Conservation (phyloP, 2,113 vertebrate species). For the Oreocharis arfaki region DNA sequence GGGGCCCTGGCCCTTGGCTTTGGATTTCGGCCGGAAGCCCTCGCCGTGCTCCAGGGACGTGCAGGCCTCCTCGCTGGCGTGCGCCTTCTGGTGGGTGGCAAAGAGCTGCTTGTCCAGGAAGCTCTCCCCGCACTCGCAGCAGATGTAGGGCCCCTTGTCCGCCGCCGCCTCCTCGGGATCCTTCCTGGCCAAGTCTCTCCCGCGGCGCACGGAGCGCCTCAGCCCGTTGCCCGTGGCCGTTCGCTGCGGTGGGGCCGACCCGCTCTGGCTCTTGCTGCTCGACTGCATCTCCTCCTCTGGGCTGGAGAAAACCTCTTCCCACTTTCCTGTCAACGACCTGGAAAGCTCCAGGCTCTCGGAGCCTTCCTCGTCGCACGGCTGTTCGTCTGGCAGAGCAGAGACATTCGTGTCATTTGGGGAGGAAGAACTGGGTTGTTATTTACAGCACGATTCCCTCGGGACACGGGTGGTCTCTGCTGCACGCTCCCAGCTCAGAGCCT, state of each 20-base stretch:
- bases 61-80: slow-evolving; percentile 28
- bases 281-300: slow-evolving; percentile 60
- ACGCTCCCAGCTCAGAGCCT: background rate
- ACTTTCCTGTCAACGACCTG: slow-evolving; percentile 6
- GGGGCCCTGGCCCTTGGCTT: slow-evolving; percentile 70
- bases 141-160: slow-evolving; percentile 83
- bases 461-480: background rate
- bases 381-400: slow-evolving; percentile 46
- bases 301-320: slow-evolving; percentile 67
- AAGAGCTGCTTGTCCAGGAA: slow-evolving; percentile 74
- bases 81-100: slow-evolving; percentile 5
- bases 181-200: slow-evolving; percentile 60
- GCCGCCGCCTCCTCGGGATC: background rate
- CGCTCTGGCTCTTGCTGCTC: slow-evolving; percentile 50
- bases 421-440: rapidly evolving
- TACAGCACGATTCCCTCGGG: rapidly evolving
- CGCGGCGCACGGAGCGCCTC: slow-evolving; percentile 54
- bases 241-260: background rate
- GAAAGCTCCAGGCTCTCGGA: slow-evolving; percentile 37
- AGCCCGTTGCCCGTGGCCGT: slow-evolving; percentile 57
- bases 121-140: slow-evolving; percentile 84
- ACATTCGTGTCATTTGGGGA: background rate
- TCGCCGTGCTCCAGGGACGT: slow-evolving; percentile 11
- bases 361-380: slow-evolving; percentile 35
- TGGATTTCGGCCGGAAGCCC: slow-evolving; percentile 41